A percentile compares a stretch with the other conserved stretches of the same genome.
phyloP scores from a whole-genome alignment of 2,888 invertebrate species.

The Agrotis ipsilon region DNA sequence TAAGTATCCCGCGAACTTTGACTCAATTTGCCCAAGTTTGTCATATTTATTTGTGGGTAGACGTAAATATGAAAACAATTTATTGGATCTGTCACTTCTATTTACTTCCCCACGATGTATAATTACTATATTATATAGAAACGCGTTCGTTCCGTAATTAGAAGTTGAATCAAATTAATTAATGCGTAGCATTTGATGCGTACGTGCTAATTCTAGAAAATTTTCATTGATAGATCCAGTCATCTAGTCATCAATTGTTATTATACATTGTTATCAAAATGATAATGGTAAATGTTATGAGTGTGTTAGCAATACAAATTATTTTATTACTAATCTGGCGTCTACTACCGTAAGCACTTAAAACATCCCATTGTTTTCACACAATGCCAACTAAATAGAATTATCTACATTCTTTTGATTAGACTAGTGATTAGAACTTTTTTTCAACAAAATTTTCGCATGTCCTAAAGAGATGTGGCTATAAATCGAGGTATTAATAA shows the following conservation, averaged over 20 bases:
- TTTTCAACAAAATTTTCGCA: constrained; percentile 65
- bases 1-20: constrained; percentile 38
- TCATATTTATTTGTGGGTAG: constrained; percentile 24
- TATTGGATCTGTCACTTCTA: constrained; percentile 10
- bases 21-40: constrained; percentile 48
- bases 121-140: constrained; percentile 24
- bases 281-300: constrained; percentile 41
- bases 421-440: constrained; percentile 42
- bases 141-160: constrained; percentile 12
- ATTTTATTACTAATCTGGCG: constrained; percentile 40
- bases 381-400: constrained; percentile 47
- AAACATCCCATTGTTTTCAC: constrained; percentile 56
- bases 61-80: constrained; percentile 31
- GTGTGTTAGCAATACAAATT: constrained; percentile 43
- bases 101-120: not conserved
- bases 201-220: constrained; percentile 30
- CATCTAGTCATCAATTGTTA: constrained; percentile 39
- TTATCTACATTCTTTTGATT: constrained; percentile 42
- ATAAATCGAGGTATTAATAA: constrained; percentile 74
- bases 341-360: constrained; percentile 29
- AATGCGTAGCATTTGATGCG: constrained; percentile 35
- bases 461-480: constrained; percentile 66
- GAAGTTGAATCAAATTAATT: constrained; percentile 34
- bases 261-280: constrained; percentile 48
- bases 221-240: constrained; percentile 45